Evolutionary conservation across 2,113 vertebrate genomes (phyloP).

Genomic region (Baryphthengus martii): DNA sequence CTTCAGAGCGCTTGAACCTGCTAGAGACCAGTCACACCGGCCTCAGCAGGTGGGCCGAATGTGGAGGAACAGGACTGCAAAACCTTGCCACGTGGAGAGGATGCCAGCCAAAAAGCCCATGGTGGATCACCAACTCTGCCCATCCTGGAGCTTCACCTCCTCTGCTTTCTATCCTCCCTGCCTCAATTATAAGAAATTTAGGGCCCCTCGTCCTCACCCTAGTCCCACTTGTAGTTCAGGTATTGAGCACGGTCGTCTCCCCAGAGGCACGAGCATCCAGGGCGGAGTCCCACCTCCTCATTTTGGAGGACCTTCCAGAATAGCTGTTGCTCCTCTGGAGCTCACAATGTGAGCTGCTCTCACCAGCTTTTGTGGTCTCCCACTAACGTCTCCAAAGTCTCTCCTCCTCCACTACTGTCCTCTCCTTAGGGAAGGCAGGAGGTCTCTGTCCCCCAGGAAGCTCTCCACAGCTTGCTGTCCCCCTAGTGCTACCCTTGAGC

Average conservation of each 20-base stretch:
- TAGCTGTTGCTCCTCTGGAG: neutral
- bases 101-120: neutral
- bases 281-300: neutral
- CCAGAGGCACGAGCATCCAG: fast-evolving
- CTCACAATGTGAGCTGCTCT: neutral
- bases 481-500: neutral
- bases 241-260: fast-evolving
- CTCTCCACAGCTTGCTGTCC: fast-evolving
- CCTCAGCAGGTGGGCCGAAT: neutral
- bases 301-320: neutral
- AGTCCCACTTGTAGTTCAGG: neutral
- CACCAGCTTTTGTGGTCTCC: neutral
- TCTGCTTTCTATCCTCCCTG: neutral
- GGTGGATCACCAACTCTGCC: neutral
- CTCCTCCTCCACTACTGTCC: neutral
- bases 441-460: neutral
- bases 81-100: neutral
- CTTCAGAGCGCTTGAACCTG: fast-evolving
- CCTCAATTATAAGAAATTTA: neutral
- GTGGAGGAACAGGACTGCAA: neutral
- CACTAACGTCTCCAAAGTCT: neutral
- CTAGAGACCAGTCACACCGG: fast-evolving
- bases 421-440: neutral
- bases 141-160: neutral
- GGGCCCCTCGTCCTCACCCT: neutral